Percentiles rank a stretch among this genome's conserved stretches.
phyloP scores from a whole-genome alignment of 2,113 vertebrate species.

The Tachysurus fulvidraco region DNA sequence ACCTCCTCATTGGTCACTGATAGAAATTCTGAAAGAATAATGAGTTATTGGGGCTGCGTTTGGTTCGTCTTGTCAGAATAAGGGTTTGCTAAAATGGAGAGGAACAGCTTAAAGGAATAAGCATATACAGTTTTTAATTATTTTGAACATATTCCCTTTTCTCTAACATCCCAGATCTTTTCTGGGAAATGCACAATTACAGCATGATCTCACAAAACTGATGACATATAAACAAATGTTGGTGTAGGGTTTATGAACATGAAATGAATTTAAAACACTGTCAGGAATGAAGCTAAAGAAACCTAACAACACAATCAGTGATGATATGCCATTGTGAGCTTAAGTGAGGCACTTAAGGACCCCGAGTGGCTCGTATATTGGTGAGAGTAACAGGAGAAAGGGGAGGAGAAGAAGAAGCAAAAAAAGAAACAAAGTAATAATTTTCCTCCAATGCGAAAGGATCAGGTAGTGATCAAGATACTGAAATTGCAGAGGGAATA shows the following conservation, averaged over 20 bases:
- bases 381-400: not conserved
- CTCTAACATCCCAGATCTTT: not conserved
- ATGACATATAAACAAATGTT: conserved; percentile 34
- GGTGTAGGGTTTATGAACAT: conserved; percentile 48
- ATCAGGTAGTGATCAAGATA: conserved; percentile 13
- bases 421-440: conserved; percentile 23
- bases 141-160: not conserved
- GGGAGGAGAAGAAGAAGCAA: conserved; percentile 2
- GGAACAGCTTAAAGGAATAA: conserved; percentile 52
- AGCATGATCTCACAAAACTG: conserved; percentile 55
- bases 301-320: not conserved
- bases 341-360: not conserved
- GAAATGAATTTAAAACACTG: conserved; percentile 45
- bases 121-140: not conserved
- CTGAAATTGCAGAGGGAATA: conserved; percentile 50
- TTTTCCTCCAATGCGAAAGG: conserved; percentile 22
- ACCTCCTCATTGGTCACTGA: conserved; percentile 98
- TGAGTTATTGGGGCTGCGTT: conserved; percentile 79
- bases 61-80: conserved; percentile 9
- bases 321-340: conserved; percentile 4
- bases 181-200: conserved; percentile 10
- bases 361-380: not conserved
- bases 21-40: conserved; percentile 99
- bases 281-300: conserved; percentile 2
- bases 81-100: conserved; percentile 48